Evolutionary conservation across 2,113 vertebrate genomes (phyloP).

Genomic region (Tupaia tana): DNA sequence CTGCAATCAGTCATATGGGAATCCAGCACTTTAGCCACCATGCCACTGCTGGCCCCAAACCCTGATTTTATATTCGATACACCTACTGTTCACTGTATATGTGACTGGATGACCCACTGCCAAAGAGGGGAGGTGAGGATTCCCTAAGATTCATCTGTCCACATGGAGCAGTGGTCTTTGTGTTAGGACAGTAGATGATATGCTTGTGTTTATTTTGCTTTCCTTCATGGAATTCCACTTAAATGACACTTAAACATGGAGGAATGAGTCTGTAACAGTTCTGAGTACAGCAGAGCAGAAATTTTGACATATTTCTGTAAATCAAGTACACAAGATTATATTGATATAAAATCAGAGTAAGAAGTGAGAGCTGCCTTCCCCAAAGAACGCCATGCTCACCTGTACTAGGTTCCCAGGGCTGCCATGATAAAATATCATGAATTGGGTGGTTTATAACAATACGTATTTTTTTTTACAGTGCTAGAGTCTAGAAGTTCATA

Average conservation of each 20-base stretch:
- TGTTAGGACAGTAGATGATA: neutral
- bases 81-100: neutral
- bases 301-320: slow-evolving; percentile 9
- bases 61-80: neutral
- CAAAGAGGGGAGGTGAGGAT: neutral
- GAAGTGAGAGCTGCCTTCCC: neutral
- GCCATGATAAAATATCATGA: neutral
- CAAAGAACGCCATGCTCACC: neutral
- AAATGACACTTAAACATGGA: slow-evolving; percentile 8
- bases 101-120: neutral
- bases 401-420: neutral
- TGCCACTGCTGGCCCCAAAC: no score
- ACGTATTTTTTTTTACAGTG: neutral
- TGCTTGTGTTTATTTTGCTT: neutral
- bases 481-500: neutral
- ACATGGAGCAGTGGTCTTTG: accelerated
- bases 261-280: neutral
- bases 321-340: neutral
- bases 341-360: neutral
- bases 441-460: neutral
- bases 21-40: no score
- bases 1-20: no score
- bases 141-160: neutral
- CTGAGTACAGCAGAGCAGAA: neutral
- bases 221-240: slow-evolving; percentile 15